These are phyloP conservation scores for Eptesicus fuscus DNA, from an alignment of 2,113 vertebrate species.

Conservation along the genomic window DNA sequence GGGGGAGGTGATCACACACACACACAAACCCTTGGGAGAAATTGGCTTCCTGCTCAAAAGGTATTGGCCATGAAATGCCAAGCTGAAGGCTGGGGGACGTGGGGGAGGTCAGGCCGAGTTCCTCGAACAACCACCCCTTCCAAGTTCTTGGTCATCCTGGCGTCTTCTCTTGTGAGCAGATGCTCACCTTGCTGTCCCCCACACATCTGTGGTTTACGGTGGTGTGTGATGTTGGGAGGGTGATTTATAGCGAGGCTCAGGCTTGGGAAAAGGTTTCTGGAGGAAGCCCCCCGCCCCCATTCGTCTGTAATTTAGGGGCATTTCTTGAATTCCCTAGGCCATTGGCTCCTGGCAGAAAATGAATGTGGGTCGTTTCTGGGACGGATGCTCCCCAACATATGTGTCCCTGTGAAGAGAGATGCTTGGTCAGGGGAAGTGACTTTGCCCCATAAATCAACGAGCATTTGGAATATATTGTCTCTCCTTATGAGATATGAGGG, in stretches of 20 bases:
- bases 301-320: slow-evolving; percentile 81
- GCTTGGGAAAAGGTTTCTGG: slow-evolving; percentile 51
- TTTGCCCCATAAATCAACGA: slow-evolving; percentile 78
- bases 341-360: slow-evolving; percentile 65
- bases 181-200: slow-evolving; percentile 8
- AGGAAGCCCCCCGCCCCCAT: not conserved
- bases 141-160: not conserved
- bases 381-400: slow-evolving; percentile 57
- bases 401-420: slow-evolving; percentile 68
- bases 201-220: slow-evolving; percentile 40
- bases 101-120: slow-evolving; percentile 23
- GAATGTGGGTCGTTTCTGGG: slow-evolving; percentile 67
- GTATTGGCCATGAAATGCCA: not conserved
- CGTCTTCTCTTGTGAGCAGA: not conserved
- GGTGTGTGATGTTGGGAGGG: not conserved
- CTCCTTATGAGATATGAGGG: slow-evolving; percentile 71
- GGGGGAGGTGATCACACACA: not conserved
- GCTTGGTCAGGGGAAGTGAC: slow-evolving; percentile 63
- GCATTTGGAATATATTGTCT: slow-evolving; percentile 75
- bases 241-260: slow-evolving; percentile 73
- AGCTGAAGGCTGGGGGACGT: not conserved
- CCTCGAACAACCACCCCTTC: not conserved
- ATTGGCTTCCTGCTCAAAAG: not conserved
- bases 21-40: not conserved
- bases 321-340: slow-evolving; percentile 74